These are phyloP conservation scores for Tretioscincus oriximinensis DNA, from an alignment of 2,113 vertebrate species.

Conservation along the genomic window DNA sequence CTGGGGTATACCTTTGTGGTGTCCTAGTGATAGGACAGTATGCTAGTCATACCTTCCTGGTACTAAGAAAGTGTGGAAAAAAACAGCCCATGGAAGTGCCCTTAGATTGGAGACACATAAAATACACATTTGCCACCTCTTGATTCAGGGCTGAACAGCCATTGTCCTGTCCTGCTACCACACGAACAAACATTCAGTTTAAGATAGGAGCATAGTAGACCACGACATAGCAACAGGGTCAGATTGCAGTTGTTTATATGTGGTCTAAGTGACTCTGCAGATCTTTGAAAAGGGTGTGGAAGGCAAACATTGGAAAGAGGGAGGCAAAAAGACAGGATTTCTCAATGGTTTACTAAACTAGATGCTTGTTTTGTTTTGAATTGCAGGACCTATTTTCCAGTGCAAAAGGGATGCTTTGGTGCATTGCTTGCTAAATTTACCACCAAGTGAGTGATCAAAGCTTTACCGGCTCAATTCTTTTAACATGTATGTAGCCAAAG, in stretches of 20 bases:
- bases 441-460: constrained; percentile 21
- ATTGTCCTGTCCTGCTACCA: too few relatives aligned
- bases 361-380: constrained; percentile 8
- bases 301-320: not conserved
- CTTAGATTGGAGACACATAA: too few relatives aligned
- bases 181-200: not conserved
- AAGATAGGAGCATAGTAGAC: not conserved
- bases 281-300: not conserved
- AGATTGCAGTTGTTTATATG: not conserved
- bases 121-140: too few relatives aligned
- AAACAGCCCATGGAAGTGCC: too few relatives aligned
- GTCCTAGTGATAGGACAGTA: too few relatives aligned
- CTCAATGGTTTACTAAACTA: not conserved
- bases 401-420: constrained; percentile 9
- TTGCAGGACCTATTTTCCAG: constrained; percentile 67
- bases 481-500: not conserved
- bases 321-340: not conserved
- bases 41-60: too few relatives aligned
- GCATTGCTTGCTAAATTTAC: constrained; percentile 29
- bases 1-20: too few relatives aligned
- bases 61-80: too few relatives aligned
- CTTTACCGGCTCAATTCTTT: not conserved
- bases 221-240: not conserved
- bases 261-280: not conserved
- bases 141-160: too few relatives aligned